Evolutionary conservation across 2,797 vertebrate species (phyloP).

Genomic region (Xenentodon cancila): DNA sequence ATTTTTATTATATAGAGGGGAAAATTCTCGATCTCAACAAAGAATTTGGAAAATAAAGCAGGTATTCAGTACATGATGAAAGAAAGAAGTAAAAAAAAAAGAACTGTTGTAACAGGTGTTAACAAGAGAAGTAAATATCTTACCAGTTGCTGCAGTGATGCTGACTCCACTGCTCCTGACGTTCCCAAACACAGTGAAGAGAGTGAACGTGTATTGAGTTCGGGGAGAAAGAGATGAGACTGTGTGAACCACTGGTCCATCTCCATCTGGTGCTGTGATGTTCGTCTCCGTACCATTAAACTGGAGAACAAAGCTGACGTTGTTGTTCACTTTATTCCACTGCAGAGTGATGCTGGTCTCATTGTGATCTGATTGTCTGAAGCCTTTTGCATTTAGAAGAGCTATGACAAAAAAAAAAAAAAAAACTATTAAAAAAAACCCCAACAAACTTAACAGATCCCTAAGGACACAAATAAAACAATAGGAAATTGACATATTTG

Average conservation of each 20-base stretch:
- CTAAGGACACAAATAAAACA: no score
- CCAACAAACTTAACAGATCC: no score
- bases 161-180: background rate
- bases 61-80: no score
- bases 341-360: constrained; percentile 34
- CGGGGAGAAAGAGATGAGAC: constrained; percentile 6
- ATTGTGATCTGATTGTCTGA: background rate
- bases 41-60: no score
- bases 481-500: no score
- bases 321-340: constrained; percentile 31
- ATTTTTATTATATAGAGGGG: no score
- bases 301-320: constrained; percentile 26
- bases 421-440: no score
- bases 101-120: no score
- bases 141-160: background rate
- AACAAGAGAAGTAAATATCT: background rate
- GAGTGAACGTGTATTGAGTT: background rate
- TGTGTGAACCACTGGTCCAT: constrained; percentile 3
- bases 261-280: constrained; percentile 10
- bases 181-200: background rate
- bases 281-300: constrained; percentile 1
- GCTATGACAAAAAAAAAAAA: background rate
- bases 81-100: no score
- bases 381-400: background rate
- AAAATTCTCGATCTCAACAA: no score